Evolutionary conservation across 1,140 invertebrate species (phyloP).

Genomic region (Calliphora vicina): DNA sequence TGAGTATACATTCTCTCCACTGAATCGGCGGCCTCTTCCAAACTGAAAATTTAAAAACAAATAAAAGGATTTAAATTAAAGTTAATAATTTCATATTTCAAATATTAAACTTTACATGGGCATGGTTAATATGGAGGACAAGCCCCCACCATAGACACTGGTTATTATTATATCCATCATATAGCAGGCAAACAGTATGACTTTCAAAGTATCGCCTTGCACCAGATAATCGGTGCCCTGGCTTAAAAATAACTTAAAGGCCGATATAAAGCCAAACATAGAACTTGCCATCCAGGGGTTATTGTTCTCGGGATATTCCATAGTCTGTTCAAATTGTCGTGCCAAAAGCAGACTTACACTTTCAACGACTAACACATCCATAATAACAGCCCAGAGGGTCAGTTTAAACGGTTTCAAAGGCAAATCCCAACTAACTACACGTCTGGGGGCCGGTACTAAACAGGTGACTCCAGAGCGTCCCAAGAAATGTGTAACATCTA

Average conservation of each 20-base stretch:
- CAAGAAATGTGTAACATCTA: slow-evolving; percentile 51
- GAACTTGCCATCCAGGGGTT: slow-evolving; percentile 45
- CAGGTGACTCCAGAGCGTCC: slow-evolving; percentile 55
- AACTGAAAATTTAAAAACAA: slow-evolving; percentile 15
- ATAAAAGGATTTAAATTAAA: neutral
- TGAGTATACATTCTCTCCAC: slow-evolving; percentile 50
- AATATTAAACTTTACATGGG: slow-evolving; percentile 49
- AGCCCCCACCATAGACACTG: slow-evolving; percentile 54
- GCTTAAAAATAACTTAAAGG: slow-evolving; percentile 53
- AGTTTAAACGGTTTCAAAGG: slow-evolving; percentile 52
- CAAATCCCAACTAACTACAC: slow-evolving; percentile 52
- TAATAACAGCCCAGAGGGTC: slow-evolving; percentile 48
- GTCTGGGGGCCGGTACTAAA: slow-evolving; percentile 49
- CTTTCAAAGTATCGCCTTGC: slow-evolving; percentile 46
- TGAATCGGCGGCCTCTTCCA: slow-evolving; percentile 55
- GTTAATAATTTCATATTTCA: too few relatives aligned
- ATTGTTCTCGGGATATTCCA: slow-evolving; percentile 8
- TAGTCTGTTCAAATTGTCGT: slow-evolving; percentile 22
- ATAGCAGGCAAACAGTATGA: slow-evolving; percentile 52
- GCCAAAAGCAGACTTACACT: slow-evolving; percentile 42
- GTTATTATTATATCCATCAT: slow-evolving; percentile 58
- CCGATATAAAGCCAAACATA: slow-evolving; percentile 46
- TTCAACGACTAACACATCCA: slow-evolving; percentile 47
- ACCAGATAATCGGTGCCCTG: slow-evolving; percentile 52
- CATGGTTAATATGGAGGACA: slow-evolving; percentile 53